Evolutionary conservation across 2,797 vertebrate genomes (phyloP), one percentile per base, ranked within the genome.

Genomic region (Gymnopithys bicolor): DNA sequence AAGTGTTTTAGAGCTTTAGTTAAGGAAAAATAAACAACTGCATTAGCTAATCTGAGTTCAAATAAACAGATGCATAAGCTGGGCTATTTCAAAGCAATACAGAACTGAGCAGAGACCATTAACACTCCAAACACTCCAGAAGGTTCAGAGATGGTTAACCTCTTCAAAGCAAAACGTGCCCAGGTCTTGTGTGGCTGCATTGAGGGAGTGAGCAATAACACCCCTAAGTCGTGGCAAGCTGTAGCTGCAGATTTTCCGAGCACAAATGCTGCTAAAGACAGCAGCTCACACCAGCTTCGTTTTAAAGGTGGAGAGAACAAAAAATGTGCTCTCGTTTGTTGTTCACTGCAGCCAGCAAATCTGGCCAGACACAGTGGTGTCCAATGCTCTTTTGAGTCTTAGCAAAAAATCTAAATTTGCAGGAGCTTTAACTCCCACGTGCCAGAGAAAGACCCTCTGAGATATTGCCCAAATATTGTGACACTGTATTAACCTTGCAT

Each of bases 21-120:
- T 87, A 90, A 93, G 91, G 35, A 87, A 95, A 95, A 97, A 89
- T 96, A 96, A 96, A 94, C 81, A 94, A 87, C 56, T 84, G 71
- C 63, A 80, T 95, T 93, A 93, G 88, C 88, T 94, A 94, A 95
- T 94, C 91, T 55, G 45, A 78, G 87, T 89, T 95, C 91, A 95
- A 94, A 96, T 96, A 96, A 97, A 96, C 93, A 96, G 45, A 94
- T 95, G 64, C 64, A 89, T 96, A 89, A 93, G 6, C 78, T 80
- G 81, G 46, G 39, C 71, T 83, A 28, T 96, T 82, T 89, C 85
- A 94, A 93, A 94, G 88, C 63, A 85, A n/a, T 46, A 82, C 73
- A 79, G 85, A 60, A 63, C 60, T 76, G 73, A 95, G 67, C 63
- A 94, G 87, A 93, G 83, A 86, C 55, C 77, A 79, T 91, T 91